Percentiles rank a stretch among this genome's conserved stretches.
Conservation (phyloP, 2,888 invertebrate species). For the Lithophane semibrunnea region DNA sequence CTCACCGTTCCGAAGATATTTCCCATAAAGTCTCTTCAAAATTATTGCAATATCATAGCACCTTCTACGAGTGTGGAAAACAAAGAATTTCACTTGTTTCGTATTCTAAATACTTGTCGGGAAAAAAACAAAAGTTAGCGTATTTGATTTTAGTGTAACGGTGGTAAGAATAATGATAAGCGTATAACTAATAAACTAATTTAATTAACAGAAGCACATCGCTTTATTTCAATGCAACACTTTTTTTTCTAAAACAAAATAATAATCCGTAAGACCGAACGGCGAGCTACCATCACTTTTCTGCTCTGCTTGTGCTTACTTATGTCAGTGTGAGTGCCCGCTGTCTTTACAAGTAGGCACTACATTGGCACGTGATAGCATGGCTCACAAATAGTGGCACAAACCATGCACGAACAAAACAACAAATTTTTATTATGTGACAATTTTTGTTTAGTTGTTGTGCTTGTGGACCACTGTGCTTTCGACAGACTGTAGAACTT, state of each 20-base stretch:
- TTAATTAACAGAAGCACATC: conserved; percentile 30
- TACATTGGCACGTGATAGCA: conserved; percentile 15
- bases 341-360: conserved; percentile 18
- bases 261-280: conserved; percentile 40
- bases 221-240: conserved; percentile 46
- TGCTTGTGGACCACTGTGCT: too few species aligned
- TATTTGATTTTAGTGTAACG: conserved; percentile 3
- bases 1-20: conserved; percentile 73
- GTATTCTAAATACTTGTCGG: conserved; percentile 27
- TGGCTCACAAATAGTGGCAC: conserved; percentile 29
- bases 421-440: neutral
- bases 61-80: conserved; percentile 50
- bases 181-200: conserved; percentile 10
- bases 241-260: conserved; percentile 57
- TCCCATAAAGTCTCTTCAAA: conserved; percentile 74
- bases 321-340: conserved; percentile 27
- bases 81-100: conserved; percentile 68
- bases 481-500: neutral
- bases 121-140: conserved; percentile 8
- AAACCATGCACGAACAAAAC: neutral
- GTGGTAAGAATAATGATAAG: neutral
- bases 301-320: conserved; percentile 33
- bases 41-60: conserved; percentile 61
- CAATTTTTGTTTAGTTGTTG: neutral
- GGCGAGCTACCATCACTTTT: conserved; percentile 46